Evolutionary conservation across 2,797 vertebrate species (phyloP).

Genomic region (Gymnoscopelus braueri): DNA sequence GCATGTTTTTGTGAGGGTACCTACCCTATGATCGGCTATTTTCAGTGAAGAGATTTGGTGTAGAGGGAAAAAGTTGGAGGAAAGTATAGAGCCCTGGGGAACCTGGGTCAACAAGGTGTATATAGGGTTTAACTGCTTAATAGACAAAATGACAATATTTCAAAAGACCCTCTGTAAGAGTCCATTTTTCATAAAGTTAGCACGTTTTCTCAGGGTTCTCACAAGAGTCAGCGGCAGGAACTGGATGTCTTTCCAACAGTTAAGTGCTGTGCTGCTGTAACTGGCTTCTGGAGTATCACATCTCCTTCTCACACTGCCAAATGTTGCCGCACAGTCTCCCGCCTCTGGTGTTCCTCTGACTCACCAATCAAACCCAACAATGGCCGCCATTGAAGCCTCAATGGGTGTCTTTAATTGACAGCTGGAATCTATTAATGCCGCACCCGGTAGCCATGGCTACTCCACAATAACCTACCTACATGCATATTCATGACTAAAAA

Average conservation of each 20-base stretch:
- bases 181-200: conserved; percentile 26
- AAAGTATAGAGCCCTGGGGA: too few species aligned
- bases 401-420: conserved; percentile 68
- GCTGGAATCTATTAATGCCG: conserved; percentile 72
- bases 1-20: too few species aligned
- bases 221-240: conserved; percentile 33
- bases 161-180: conserved; percentile 19
- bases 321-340: conserved; percentile 52
- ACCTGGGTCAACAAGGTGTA: too few species aligned
- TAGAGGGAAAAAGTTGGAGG: too few species aligned
- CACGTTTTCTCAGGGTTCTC: conserved; percentile 45
- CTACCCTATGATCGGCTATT: too few species aligned
- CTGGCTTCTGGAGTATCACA: conserved; percentile 68
- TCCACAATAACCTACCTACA: conserved; percentile 58
- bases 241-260: conserved; percentile 63
- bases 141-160: too few species aligned
- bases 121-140: too few species aligned
- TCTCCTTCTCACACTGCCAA: conserved; percentile 71
- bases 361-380: conserved; percentile 74
- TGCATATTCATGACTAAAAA: conserved; percentile 66
- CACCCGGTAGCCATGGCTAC: conserved; percentile 67
- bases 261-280: conserved; percentile 53
- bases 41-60: too few species aligned
- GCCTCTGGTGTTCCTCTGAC: conserved; percentile 61
- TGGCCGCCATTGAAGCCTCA: conserved; percentile 76